Conservation (phyloP, 2,888 invertebrate species). For the Pristionchus entomophagus region DNA sequence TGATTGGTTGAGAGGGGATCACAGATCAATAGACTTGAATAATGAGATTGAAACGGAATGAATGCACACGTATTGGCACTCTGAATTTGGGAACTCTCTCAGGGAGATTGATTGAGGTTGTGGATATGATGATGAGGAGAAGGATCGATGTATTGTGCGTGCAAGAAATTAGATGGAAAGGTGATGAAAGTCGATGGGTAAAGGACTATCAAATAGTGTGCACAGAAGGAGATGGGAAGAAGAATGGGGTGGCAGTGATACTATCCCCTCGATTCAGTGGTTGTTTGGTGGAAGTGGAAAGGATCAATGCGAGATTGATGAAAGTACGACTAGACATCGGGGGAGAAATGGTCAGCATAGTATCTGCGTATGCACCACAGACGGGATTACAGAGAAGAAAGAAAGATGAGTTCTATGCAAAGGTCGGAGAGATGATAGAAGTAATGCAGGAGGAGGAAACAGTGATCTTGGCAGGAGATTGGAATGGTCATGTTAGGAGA, state of each 20-base stretch:
- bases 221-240: neutral
- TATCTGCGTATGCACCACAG: constrained; percentile 8
- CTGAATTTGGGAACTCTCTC: too few relatives aligned
- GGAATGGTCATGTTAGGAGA: constrained; percentile 33
- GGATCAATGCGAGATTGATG: neutral
- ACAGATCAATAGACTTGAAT: too few relatives aligned
- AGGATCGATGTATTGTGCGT: constrained; percentile 8
- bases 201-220: neutral
- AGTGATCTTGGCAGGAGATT: neutral
- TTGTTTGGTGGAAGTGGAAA: neutral
- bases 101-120: too few relatives aligned
- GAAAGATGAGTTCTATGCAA: constrained; percentile 6
- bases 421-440: neutral
- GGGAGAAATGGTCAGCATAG: neutral
- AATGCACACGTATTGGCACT: too few relatives aligned
- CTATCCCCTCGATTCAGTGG: neutral
- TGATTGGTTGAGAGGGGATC: too few relatives aligned
- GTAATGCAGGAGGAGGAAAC: neutral
- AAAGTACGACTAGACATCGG: neutral
- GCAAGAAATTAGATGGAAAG: constrained; percentile 6
- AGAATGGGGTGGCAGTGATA: neutral
- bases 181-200: neutral
- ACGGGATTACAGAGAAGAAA: neutral
- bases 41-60: too few relatives aligned
- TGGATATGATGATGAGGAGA: constrained; percentile 21